These are phyloP conservation scores for Pseudomyrmex pallidus DNA, from an alignment of 1,140 invertebrate genomes.

Conservation along the genomic window DNA sequence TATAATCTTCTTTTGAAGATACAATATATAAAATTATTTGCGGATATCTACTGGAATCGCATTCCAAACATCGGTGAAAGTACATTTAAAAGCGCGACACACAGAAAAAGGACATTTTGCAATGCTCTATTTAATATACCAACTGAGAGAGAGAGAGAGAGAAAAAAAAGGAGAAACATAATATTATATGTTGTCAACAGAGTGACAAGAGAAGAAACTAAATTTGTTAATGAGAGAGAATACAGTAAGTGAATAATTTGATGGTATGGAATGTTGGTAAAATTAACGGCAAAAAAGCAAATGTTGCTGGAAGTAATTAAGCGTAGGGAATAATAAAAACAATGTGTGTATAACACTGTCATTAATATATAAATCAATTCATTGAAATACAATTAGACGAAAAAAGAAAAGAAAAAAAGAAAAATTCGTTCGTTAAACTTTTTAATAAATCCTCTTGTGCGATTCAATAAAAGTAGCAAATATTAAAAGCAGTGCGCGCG, in stretches of 20 bases:
- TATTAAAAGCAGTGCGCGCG: not conserved
- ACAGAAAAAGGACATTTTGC: too few relatives aligned
- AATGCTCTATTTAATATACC: not conserved
- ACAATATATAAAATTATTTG: too few relatives aligned
- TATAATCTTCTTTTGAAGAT: too few relatives aligned
- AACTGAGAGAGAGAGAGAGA: not conserved
- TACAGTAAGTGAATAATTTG: constrained; percentile 9
- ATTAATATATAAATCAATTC: constrained; percentile 35
- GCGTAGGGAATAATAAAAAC: constrained; percentile 13
- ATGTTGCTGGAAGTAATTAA: constrained; percentile 34
- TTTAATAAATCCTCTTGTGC: constrained; percentile 32
- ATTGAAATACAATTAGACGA: constrained; percentile 38
- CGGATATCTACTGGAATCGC: too few relatives aligned
- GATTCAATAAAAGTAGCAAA: constrained; percentile 36
- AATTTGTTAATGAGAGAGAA: too few relatives aligned
- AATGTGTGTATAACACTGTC: not conserved
- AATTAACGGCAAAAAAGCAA: constrained; percentile 33
- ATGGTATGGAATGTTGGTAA: constrained; percentile 14
- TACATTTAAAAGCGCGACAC: too few relatives aligned
- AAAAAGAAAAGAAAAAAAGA: constrained; percentile 31
- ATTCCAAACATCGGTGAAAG: too few relatives aligned
- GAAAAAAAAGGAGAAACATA: not conserved
- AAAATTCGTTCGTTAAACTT: constrained; percentile 28
- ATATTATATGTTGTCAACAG: too few relatives aligned
- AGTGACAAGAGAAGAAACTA: too few relatives aligned